Base-by-base conservation (phyloP, 30 jellyfish, hydroid and myxozoan genomes). In the Aurelia sp. region DNA sequence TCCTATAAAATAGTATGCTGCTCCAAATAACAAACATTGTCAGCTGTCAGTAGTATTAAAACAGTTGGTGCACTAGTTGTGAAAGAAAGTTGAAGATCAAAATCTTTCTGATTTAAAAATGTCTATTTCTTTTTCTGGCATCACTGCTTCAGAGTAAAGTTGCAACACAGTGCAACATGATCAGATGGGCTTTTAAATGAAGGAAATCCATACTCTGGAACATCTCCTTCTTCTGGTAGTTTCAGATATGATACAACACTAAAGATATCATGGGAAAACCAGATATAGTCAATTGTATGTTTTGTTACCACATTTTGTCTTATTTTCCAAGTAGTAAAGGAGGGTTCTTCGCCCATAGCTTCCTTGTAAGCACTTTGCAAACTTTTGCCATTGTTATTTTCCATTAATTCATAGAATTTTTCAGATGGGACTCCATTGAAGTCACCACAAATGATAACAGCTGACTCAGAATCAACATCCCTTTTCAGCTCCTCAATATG, bases 311-410 rank as follows among this genome's bases (percentile, higher is more conserved):
- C 37, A 52, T 68, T 89, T 53, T 90, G 95, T 64, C 98, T 76
- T 17, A 85, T 72, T 74, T 92, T 92, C 98, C 98, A 92, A 48
- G 98, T 92, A 11, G 98, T 78, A 64, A 33, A 92, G 18, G 76
- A 47, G 0, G 59, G 59, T 62, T 86, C 92, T 18, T 79, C 57
- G 3, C 89, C 89, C 0, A 23, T 30, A 3, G 81, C 88, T 31
- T 67, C 55, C 63, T 52, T 48, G 64, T 85, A 92, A 19, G 94
- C 95, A 92, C 94, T 86, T 33, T 67, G 47, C 37, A 92, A 65
- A 31, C 31, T 13, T 4, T 80, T 40, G 15, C 76, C 78, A 35
- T 60, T 15, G 40, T 73, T 55, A 31, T 55, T 51, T 52, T 22
- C 76, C 67, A 92, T 81, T 13, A 31, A 76, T 40, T 62, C 11